Conservation (phyloP, 2,113 vertebrate species). For the Jaculus jaculus region DNA sequence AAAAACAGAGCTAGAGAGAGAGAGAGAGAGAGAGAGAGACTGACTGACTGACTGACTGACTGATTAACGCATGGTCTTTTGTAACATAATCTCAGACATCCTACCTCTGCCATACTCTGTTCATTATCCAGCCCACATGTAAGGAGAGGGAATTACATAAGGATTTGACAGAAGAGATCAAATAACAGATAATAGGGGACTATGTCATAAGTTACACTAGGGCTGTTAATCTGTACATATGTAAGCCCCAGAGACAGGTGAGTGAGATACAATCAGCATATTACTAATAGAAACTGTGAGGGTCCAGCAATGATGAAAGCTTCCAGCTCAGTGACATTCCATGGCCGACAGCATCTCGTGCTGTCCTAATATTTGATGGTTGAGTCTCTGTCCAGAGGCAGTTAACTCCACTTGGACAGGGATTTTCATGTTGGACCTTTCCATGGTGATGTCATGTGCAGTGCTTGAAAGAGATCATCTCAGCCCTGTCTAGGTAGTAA, state of each 20-base stretch:
- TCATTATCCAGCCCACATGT: neutral
- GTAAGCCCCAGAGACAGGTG: neutral
- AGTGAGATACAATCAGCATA: neutral
- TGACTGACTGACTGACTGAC: too few relatives aligned
- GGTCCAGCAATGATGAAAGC: neutral
- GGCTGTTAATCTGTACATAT: neutral
- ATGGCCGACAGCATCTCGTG: neutral
- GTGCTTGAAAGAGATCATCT: neutral
- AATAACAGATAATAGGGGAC: neutral
- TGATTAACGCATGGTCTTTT: neutral
- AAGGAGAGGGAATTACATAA: neutral
- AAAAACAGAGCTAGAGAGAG: accelerated
- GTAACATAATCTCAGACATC: neutral
- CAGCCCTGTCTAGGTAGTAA: neutral
- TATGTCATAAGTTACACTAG: neutral
- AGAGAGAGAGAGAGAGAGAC: neutral
- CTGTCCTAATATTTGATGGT: neutral
- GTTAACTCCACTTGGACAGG: neutral
- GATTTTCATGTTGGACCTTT: neutral
- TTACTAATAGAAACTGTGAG: neutral
- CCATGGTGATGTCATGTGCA: neutral
- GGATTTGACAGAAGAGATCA: neutral
- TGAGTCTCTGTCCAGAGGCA: neutral
- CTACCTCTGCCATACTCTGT: neutral
- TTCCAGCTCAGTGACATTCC: neutral